These are phyloP conservation scores for Aplochiton taeniatus DNA, from an alignment of 2,797 vertebrate species.

Conservation along the genomic window DNA sequence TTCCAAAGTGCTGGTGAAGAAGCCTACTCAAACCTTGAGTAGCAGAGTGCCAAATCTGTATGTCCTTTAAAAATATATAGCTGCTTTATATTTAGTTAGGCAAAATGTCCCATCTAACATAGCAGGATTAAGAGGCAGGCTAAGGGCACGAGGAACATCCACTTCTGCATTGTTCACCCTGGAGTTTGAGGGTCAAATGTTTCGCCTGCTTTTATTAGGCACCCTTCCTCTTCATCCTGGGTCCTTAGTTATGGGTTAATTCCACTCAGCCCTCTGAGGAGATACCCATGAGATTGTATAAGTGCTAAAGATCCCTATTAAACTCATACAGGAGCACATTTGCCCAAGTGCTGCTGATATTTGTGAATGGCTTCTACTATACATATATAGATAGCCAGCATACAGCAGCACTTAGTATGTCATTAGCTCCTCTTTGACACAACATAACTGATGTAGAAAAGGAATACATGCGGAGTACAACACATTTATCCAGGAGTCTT, in stretches of 20 bases:
- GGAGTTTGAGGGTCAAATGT: constrained; percentile 39
- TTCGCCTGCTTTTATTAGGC: constrained; percentile 39
- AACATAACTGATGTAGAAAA: too few relatives aligned
- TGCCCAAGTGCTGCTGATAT: too few relatives aligned
- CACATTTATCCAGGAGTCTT: too few relatives aligned
- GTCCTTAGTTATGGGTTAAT: constrained; percentile 20
- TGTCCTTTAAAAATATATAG: neutral
- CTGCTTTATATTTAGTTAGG: constrained; percentile 19
- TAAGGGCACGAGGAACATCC: neutral
- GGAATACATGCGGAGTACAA: too few relatives aligned
- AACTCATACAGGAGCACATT: constrained; percentile 46
- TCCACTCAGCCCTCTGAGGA: constrained; percentile 45
- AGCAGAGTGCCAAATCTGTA: neutral
- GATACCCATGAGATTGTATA: constrained; percentile 42
- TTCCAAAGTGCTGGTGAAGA: neutral
- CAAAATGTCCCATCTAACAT: constrained; percentile 1
- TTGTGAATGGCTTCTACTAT: too few relatives aligned
- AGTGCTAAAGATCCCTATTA: constrained; percentile 49
- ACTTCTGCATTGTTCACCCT: constrained; percentile 13
- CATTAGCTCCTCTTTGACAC: constrained; percentile 3
- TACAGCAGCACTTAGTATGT: constrained; percentile 16
- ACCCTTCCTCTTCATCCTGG: constrained; percentile 13
- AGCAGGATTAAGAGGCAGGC: neutral
- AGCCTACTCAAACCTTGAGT: neutral
- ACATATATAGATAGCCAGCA: too few relatives aligned